Evolutionary conservation across 2,113 vertebrate species (phyloP), one percentile per base, ranked within the genome.

Genomic region (Cephalopholis sonnerati): DNA sequence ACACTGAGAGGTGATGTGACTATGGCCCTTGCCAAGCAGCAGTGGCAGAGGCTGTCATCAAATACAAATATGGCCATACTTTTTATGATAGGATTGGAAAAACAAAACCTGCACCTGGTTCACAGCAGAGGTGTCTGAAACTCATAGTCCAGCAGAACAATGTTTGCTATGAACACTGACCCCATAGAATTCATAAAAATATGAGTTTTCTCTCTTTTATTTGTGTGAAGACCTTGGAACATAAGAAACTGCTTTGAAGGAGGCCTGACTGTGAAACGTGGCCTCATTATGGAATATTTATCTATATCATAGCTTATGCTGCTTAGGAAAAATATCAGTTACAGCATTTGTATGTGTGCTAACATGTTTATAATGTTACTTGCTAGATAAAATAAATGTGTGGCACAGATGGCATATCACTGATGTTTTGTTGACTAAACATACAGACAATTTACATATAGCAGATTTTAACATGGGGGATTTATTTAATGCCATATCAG

Each of bases 161-260:
- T 64, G 69, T 81, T 87, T 57, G 66, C 58, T 44, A 15, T 67
- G 22, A 86, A 70, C 53, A 59, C 48, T 71, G 69, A 77, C 27
- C 68, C 59, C 11, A 22, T 50, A 44, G 0, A 68, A 59, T 32
- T 71, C 25, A 24, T 22, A 12, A 71, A 66, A 48, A 36, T 10
- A 54, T 20, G 15, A 41, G 22, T 65, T 63, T 59, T 50, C 15
- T 4, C 5, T 24, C 0, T 25, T 41, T 20, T 36, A 59, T 10
- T 50, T 51, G 3, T 36, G 68, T 46, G 59, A 48, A 17, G 55
- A 48, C 15, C 7, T 6, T 57, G 24, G 29, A 65, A 58, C 7
- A 15, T 5, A 27, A 32, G 8, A 22, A 76, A 72, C 59, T 41
- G n/a, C 16, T 46, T 72, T 67, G 12, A 44, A 51, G 29, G 24